Base-by-base conservation (phyloP, 2,888 invertebrate species). In the Torymus aiolomorphi region DNA sequence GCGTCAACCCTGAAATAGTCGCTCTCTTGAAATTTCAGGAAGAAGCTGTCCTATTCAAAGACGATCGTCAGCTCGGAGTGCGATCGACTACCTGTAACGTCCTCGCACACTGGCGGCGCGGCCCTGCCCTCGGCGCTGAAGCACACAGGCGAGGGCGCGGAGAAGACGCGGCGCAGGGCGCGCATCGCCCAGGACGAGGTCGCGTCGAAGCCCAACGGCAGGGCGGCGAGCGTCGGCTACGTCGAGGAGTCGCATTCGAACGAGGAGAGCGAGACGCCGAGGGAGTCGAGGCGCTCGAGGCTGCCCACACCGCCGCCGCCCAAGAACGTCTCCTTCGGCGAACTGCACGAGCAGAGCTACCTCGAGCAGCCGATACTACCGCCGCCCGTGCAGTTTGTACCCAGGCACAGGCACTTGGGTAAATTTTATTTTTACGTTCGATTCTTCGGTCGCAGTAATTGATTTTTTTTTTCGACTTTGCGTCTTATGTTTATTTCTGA, bases 291-390 rank as follows among this genome's bases (percentile, higher is more conserved):
- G 24, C 76, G 88, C 54, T 87, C 88, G n/a, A 86, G 89, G 57
- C 84, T 90, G 56, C 89, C 90, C 20, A 90, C 90, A 5, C 90
- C 89, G 5, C 88, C 90, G 11, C 86, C 84, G 4, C 83, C 87
- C 3, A 90, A 90, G 72, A 90, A 90, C 81, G 90, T 90, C 20
- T 90, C 90, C n/a, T 90, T 90, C 70, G 88, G 89, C 11, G 88
- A 89, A 80, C 84, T 89, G 16, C 86, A 88, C 71, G 88, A 89
- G 66, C 87, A 89, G 73, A 86, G 79, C 79, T 88, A 88, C 83
- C 84, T 87, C 67, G 89, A 90, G 61, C 90, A 89, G 63, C 76
- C 88, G 5, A 89, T 89, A 57, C 84, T 90, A 16, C 89, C 89
- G 51, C 89, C 90, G 20, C 89, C 76, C 2, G 82, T 87, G 76